Evolutionary conservation across 2,888 invertebrate genomes (phyloP).

Genomic region (Spisula subtruncata): DNA sequence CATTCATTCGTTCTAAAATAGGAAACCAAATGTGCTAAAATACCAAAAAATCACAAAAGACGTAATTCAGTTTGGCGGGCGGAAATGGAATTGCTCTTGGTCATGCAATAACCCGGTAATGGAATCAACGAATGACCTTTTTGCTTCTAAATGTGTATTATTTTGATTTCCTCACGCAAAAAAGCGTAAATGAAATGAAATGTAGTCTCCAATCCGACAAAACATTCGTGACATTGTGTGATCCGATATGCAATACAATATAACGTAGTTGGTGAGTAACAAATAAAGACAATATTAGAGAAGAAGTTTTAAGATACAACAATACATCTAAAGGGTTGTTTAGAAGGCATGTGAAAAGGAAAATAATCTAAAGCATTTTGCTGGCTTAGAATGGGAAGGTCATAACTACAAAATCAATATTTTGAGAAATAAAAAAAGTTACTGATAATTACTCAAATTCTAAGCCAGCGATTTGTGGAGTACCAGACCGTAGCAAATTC

Average conservation of each 20-base stretch:
- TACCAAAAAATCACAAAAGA: background rate
- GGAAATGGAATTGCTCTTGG: too few relatives aligned
- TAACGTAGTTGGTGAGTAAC: background rate
- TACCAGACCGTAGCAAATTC: too few relatives aligned
- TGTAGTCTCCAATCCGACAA: background rate
- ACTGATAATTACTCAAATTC: too few relatives aligned
- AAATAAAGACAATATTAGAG: background rate
- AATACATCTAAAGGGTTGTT: too few relatives aligned
- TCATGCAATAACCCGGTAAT: background rate
- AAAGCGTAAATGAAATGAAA: background rate
- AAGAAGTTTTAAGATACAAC: background rate
- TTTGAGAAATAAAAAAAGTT: too few relatives aligned
- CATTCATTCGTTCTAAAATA: background rate
- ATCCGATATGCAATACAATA: background rate
- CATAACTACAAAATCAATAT: too few relatives aligned
- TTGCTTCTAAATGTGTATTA: slow-evolving; percentile 5
- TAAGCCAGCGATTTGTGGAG: too few relatives aligned
- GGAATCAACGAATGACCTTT: background rate
- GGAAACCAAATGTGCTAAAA: background rate
- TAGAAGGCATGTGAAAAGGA: too few relatives aligned
- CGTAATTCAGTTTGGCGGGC: too few relatives aligned
- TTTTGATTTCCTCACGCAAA: background rate
- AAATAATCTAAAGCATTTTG: too few relatives aligned
- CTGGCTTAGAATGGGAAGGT: too few relatives aligned
- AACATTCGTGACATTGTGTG: background rate